These are phyloP conservation scores for Ennomos quercinarius DNA, from an alignment of 2,888 invertebrate genomes.

Conservation along the genomic window DNA sequence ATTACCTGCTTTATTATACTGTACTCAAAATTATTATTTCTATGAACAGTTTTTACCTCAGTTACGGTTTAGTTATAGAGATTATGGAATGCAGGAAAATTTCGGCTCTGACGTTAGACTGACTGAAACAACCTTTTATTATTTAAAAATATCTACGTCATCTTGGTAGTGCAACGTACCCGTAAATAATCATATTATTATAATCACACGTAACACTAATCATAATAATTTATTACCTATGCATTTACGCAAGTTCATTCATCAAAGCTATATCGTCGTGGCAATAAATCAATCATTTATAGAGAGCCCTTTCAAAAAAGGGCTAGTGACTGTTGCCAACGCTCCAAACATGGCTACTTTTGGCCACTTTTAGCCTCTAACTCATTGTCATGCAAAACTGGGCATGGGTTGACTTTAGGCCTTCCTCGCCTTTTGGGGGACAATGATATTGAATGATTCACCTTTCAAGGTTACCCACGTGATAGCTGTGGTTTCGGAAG, in stretches of 20 bases:
- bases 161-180: too few species aligned
- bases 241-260: constrained; percentile 23
- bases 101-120: too few species aligned
- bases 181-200: too few species aligned
- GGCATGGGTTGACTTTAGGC: constrained; percentile 28
- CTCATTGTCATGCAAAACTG: constrained; percentile 48
- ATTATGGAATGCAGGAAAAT: too few species aligned
- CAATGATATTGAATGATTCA: constrained; percentile 34
- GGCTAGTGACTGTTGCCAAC: constrained; percentile 19
- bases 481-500: constrained; percentile 9
- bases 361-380: constrained; percentile 36
- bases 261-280: constrained; percentile 30
- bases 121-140: too few species aligned
- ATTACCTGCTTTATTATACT: too few species aligned
- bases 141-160: too few species aligned
- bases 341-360: constrained; percentile 33
- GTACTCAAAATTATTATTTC: too few species aligned
- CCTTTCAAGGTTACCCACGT: constrained; percentile 28
- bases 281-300: constrained; percentile 44
- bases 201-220: too few species aligned
- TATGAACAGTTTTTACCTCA: too few species aligned
- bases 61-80: too few species aligned
- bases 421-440: constrained; percentile 34
- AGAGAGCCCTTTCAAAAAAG: constrained; percentile 22
- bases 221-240: constrained; percentile 6